These are phyloP conservation scores for Gnathonemus echidnorhynchus DNA, from an alignment of 2,113 vertebrate species.

Conservation along the genomic window DNA sequence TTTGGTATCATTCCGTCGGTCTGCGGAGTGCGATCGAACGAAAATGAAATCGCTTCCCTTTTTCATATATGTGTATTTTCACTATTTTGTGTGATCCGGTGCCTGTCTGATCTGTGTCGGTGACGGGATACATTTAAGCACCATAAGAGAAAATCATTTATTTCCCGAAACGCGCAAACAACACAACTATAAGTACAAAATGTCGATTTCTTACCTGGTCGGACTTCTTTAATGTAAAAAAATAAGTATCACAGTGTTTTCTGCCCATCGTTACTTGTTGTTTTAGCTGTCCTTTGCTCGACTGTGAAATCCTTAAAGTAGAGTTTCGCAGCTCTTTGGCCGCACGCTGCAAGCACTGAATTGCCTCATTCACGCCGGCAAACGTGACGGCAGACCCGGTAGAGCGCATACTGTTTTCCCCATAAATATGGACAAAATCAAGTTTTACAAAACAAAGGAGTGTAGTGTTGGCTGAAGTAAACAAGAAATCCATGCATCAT, in stretches of 20 bases:
- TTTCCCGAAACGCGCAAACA: background rate
- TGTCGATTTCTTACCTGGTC: constrained; percentile 53
- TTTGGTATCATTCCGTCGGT: background rate
- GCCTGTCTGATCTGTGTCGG: background rate
- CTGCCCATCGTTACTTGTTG: background rate
- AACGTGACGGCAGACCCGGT: constrained; percentile 19
- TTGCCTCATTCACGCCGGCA: constrained; percentile 24
- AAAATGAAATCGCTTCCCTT: background rate
- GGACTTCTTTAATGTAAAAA: constrained; percentile 48
- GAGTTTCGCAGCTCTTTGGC: constrained; percentile 1
- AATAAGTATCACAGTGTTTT: constrained; percentile 34
- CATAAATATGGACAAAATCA: background rate
- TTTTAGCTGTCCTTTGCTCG: background rate
- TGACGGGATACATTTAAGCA: background rate
- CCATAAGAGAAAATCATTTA: background rate
- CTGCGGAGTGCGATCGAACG: background rate
- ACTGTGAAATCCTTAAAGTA: constrained; percentile 23
- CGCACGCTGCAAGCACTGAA: background rate
- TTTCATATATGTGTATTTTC: background rate
- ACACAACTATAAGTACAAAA: constrained; percentile 7
- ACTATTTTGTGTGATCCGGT: background rate
- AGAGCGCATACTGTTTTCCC: background rate
- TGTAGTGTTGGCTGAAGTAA: background rate
- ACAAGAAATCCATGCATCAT: background rate
- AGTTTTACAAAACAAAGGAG: background rate